Evolutionary conservation across 2,113 vertebrate genomes (phyloP).

Genomic region (Morone saxatilis): DNA sequence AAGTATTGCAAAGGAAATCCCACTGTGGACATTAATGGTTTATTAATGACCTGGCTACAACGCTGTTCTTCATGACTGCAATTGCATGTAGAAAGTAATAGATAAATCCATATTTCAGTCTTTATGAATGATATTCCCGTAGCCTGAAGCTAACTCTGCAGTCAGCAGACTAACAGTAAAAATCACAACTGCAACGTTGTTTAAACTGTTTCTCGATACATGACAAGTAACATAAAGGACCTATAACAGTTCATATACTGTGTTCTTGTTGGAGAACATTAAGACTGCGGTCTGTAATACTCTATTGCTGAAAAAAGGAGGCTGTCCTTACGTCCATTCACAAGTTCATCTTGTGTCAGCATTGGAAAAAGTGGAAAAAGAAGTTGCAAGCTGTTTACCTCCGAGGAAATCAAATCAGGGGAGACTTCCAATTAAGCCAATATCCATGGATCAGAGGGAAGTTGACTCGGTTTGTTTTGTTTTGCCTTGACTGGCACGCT

Average conservation of each 20-base stretch:
- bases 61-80: too few species aligned
- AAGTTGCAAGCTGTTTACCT: conserved; percentile 55
- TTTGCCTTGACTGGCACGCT: conserved; percentile 40
- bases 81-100: not conserved
- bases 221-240: not conserved
- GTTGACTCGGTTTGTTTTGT: conserved; percentile 55
- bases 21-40: too few species aligned
- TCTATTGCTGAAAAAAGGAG: conserved; percentile 7
- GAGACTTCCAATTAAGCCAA: conserved; percentile 61
- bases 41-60: too few species aligned
- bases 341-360: conserved; percentile 51
- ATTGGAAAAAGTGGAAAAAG: conserved; percentile 4
- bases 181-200: not conserved
- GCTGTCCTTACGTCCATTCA: conserved; percentile 31
- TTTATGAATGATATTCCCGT: not conserved
- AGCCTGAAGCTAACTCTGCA: conserved; percentile 5
- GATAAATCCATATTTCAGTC: not conserved
- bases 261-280: not conserved
- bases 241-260: not conserved
- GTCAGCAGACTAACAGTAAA: conserved; percentile 11
- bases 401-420: conserved; percentile 47
- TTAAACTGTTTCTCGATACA: not conserved
- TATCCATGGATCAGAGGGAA: conserved; percentile 46
- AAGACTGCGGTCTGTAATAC: not conserved
- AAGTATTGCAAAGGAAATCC: too few species aligned